These are phyloP conservation scores for Crossocerus cetratus DNA, from an alignment of 2,888 invertebrate genomes.

Conservation along the genomic window DNA sequence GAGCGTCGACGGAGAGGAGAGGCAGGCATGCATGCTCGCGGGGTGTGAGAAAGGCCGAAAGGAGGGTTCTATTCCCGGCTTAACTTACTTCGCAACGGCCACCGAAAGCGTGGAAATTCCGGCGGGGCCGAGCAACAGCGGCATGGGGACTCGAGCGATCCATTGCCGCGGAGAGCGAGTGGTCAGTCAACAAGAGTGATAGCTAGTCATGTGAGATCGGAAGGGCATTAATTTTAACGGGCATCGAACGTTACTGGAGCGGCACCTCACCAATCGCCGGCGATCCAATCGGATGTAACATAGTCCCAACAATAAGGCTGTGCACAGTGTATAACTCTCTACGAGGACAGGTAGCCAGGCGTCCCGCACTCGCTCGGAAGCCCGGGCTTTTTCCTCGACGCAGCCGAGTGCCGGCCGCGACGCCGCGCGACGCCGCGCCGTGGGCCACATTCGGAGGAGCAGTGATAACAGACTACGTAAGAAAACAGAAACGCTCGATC, in stretches of 20 bases:
- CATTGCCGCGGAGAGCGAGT: neutral
- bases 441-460: neutral
- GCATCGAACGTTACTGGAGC: too few species aligned
- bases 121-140: neutral
- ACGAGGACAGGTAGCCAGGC: too few species aligned
- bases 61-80: slow-evolving; percentile 35
- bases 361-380: too few species aligned
- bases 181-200: slow-evolving; percentile 1
- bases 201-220: slow-evolving; percentile 52
- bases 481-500: slow-evolving; percentile 2
- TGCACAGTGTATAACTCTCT: too few species aligned
- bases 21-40: slow-evolving; percentile 14
- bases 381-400: too few species aligned
- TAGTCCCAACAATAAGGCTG: too few species aligned
- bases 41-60: slow-evolving; percentile 10
- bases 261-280: too few species aligned
- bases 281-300: too few species aligned
- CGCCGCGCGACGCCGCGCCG: too few species aligned
- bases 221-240: slow-evolving; percentile 51
- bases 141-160: neutral
- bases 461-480: slow-evolving; percentile 5
- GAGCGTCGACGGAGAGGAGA: slow-evolving; percentile 18
- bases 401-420: too few species aligned
- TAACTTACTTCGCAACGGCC: slow-evolving; percentile 11
- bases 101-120: slow-evolving; percentile 2